Percentiles rank a stretch among this genome's conserved stretches.
These are phyloP conservation scores for Festucalex cinctus DNA, from an alignment of 2,113 vertebrate species.

Conservation along the genomic window DNA sequence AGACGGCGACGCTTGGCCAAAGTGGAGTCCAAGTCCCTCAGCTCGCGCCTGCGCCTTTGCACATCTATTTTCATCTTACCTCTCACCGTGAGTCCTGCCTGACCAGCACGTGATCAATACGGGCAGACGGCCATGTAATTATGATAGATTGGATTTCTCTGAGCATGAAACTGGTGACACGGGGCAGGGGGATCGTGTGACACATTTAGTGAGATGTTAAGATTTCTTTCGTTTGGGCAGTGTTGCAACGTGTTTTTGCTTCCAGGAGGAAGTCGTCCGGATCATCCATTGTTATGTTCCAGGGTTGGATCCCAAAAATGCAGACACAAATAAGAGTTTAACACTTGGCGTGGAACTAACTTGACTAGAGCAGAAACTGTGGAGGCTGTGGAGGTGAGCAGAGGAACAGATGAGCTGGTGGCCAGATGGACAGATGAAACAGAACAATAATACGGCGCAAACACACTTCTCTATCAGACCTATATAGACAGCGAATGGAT, in stretches of 20 bases:
- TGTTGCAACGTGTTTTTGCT: not conserved
- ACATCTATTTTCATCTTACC: constrained; percentile 69
- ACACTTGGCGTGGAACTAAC: too few relatives aligned
- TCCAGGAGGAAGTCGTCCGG: too few relatives aligned
- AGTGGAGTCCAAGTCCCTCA: constrained; percentile 63
- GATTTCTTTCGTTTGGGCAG: constrained; percentile 48
- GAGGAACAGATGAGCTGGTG: too few relatives aligned
- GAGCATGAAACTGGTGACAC: constrained; percentile 50
- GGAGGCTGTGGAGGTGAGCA: too few relatives aligned
- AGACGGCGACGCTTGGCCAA: constrained; percentile 49
- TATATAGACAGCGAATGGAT: too few relatives aligned
- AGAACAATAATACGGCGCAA: too few relatives aligned
- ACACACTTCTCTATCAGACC: too few relatives aligned
- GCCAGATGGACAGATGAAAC: too few relatives aligned
- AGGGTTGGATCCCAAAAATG: too few relatives aligned
- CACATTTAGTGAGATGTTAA: constrained; percentile 45
- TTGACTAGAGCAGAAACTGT: too few relatives aligned
- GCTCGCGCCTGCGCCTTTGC: constrained; percentile 45
- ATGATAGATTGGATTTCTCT: constrained; percentile 69
- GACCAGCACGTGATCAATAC: constrained; percentile 72
- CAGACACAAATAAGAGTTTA: too few relatives aligned
- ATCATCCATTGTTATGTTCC: too few relatives aligned
- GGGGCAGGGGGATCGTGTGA: constrained; percentile 40
- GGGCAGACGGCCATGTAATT: constrained; percentile 68
- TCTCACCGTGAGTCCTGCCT: constrained; percentile 63